A percentile compares a stretch with the other conserved stretches of the same genome.
Conservation (phyloP, 2,888 invertebrate genomes). For the Aphidius colemani region DNA sequence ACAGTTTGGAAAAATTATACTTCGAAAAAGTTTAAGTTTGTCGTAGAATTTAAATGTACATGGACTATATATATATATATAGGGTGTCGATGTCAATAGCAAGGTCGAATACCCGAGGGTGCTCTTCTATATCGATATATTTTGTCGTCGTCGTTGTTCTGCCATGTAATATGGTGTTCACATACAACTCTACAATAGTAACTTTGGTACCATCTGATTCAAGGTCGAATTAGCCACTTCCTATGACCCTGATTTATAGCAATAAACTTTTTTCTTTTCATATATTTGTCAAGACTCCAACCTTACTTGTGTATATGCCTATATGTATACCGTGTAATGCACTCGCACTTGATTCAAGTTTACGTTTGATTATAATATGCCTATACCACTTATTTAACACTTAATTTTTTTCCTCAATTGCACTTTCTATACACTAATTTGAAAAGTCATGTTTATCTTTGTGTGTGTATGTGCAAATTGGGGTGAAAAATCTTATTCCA, state of each 20-base stretch:
- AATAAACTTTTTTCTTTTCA: conserved; percentile 13
- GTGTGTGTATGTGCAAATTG: too few species aligned
- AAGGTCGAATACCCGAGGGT: conserved; percentile 17
- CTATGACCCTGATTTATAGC: conserved; percentile 35
- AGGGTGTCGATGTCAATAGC: not conserved
- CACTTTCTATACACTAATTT: not conserved
- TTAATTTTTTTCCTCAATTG: not conserved
- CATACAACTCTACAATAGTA: conserved; percentile 5
- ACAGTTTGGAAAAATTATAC: too few species aligned
- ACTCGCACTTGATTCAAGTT: not conserved
- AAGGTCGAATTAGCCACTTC: conserved; percentile 41
- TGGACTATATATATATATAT: not conserved
- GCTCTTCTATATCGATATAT: conserved; percentile 20
- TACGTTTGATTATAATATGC: too few species aligned
- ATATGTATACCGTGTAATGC: too few species aligned
- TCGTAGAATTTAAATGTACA: too few species aligned
- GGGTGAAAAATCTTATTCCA: too few species aligned
- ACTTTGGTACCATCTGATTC: conserved; percentile 21
- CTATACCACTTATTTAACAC: not conserved
- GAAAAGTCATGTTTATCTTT: too few species aligned
- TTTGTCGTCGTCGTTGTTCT: conserved; percentile 10
- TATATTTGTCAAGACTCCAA: not conserved
- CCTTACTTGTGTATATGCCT: not conserved
- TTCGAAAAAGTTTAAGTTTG: too few species aligned
- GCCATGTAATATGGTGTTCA: conserved; percentile 1